These are phyloP conservation scores for Choreutis nemorana DNA, from an alignment of 2,888 invertebrate genomes.

Conservation along the genomic window DNA sequence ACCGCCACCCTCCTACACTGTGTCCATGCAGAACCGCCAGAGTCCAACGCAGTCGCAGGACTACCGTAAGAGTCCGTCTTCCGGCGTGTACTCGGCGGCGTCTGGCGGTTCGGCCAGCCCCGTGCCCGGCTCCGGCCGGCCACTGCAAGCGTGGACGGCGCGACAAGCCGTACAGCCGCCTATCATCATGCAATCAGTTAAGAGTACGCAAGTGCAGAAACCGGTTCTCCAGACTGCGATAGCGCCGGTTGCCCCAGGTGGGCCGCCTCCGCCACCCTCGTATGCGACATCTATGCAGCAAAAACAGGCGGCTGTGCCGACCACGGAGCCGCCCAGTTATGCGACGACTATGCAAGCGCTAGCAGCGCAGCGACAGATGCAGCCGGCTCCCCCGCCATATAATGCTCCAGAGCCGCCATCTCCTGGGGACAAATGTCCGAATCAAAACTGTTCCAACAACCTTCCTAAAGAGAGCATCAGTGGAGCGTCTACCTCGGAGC, in stretches of 20 bases:
- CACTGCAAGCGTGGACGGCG: constrained; percentile 85
- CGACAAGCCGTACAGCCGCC: constrained; percentile 91
- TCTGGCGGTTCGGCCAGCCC: constrained; percentile 88
- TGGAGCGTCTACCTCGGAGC: constrained; percentile 68
- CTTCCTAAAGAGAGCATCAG: constrained; percentile 50
- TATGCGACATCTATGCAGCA: constrained; percentile 84
- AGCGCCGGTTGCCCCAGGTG: constrained; percentile 81
- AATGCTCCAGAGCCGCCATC: constrained; percentile 68
- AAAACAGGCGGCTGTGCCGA: constrained; percentile 74
- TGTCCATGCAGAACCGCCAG: constrained; percentile 86
- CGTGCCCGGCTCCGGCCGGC: constrained; percentile 79
- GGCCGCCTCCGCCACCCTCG: constrained; percentile 79
- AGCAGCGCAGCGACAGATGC: constrained; percentile 74
- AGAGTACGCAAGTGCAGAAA: constrained; percentile 94
- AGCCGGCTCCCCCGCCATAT: constrained; percentile 75
- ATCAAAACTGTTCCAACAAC: constrained; percentile 60
- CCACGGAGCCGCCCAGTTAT: constrained; percentile 91
- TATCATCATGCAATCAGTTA: constrained; percentile 96
- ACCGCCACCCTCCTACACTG: constrained; percentile 85
- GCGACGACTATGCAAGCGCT: constrained; percentile 89
- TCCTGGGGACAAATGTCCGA: constrained; percentile 57
- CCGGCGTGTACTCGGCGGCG: constrained; percentile 85
- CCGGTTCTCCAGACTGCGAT: constrained; percentile 95
- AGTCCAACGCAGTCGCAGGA: constrained; percentile 86
- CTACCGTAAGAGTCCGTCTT: constrained; percentile 85